Conservation (phyloP, 2,797 vertebrate genomes). For the Propithecus deckenii region DNA sequence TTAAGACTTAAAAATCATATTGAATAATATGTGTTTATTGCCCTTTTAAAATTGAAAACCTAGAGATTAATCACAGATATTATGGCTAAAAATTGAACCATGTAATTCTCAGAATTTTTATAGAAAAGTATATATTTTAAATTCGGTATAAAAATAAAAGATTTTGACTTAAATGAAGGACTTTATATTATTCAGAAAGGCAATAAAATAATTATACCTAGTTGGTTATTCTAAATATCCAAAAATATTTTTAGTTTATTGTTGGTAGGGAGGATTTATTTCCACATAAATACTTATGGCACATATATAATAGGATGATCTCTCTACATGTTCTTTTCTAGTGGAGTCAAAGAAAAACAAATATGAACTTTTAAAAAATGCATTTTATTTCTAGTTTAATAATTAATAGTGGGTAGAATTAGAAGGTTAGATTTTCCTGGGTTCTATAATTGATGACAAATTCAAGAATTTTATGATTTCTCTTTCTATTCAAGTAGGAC, state of each 20-base stretch:
- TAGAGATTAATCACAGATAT: background rate
- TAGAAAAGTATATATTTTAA: background rate
- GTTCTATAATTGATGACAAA: background rate
- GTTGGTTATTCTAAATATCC: background rate
- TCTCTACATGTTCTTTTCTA: background rate
- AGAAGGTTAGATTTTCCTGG: background rate
- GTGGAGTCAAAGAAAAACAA: background rate
- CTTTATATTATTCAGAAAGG: background rate
- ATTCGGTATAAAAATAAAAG: background rate
- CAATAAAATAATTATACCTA: background rate
- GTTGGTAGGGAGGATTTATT: background rate
- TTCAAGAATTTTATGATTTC: background rate
- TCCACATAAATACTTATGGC: background rate
- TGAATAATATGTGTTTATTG: background rate
- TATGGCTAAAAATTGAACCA: background rate
- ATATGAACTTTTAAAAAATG: background rate
- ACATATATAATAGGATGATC: background rate
- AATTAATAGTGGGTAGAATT: background rate
- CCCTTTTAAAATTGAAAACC: background rate
- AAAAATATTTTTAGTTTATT: background rate
- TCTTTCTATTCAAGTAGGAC: background rate
- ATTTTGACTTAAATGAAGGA: background rate
- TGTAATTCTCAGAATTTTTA: background rate
- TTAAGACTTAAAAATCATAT: background rate
- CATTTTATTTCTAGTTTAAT: background rate